Conservation (phyloP, 2,888 invertebrate genomes). For the Rhagonycha fulva region DNA sequence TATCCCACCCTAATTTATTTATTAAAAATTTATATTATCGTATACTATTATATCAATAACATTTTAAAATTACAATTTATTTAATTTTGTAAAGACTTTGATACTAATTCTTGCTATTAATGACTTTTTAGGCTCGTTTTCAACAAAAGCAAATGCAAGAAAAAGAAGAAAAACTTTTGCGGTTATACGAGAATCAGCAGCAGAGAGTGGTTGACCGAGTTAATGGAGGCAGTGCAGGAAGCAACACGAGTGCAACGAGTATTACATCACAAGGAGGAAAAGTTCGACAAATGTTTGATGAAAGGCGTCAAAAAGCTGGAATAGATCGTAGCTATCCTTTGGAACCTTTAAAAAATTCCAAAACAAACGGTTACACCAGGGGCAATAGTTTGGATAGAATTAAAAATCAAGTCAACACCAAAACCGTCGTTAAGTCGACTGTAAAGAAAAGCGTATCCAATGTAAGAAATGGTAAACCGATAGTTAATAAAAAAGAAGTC, state of each 20-base stretch:
- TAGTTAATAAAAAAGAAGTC: slow-evolving; percentile 52
- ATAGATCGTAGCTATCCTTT: slow-evolving; percentile 83
- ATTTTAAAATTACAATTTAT: background rate
- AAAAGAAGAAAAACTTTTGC: slow-evolving; percentile 76
- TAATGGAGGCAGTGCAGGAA: slow-evolving; percentile 58
- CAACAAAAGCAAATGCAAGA: slow-evolving; percentile 83
- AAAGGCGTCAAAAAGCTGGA: slow-evolving; percentile 74
- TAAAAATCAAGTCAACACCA: slow-evolving; percentile 65
- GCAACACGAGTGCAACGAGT: slow-evolving; percentile 49
- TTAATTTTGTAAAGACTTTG: background rate
- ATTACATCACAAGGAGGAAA: slow-evolving; percentile 19
- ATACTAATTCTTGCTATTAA: background rate
- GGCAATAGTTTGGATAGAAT: slow-evolving; percentile 49
- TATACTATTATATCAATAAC: background rate
- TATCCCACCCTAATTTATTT: background rate
- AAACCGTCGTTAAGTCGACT: slow-evolving; percentile 49
- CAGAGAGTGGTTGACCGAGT: slow-evolving; percentile 66
- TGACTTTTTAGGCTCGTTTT: slow-evolving; percentile 70
- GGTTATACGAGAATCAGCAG: slow-evolving; percentile 71
- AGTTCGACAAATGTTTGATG: slow-evolving; percentile 86
- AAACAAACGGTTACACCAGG: slow-evolving; percentile 17
- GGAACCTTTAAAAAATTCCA: slow-evolving; percentile 68
- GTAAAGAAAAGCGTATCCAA: slow-evolving; percentile 52
- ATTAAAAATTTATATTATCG: background rate
- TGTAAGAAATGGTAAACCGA: slow-evolving; percentile 51